Evolutionary conservation across 2,888 invertebrate genomes (phyloP).

Genomic region (Macaria liturata): DNA sequence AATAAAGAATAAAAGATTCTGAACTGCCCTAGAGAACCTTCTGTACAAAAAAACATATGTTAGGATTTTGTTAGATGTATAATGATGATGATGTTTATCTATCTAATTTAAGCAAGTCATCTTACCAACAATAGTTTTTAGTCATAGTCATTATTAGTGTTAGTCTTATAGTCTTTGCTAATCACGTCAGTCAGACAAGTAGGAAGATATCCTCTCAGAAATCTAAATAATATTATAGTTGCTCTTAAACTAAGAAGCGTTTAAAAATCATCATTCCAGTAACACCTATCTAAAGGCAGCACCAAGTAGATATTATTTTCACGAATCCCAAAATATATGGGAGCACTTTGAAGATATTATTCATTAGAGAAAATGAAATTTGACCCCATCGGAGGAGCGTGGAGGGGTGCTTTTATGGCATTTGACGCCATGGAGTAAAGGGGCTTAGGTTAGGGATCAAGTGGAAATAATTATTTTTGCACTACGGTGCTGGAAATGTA

Average conservation of each 20-base stretch:
- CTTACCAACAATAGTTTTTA: too few species aligned
- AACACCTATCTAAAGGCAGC: slow-evolving; percentile 27
- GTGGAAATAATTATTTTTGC: too few species aligned
- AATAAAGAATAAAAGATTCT: too few species aligned
- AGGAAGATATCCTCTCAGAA: background rate
- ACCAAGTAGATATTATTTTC: slow-evolving; percentile 43
- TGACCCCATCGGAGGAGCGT: slow-evolving; percentile 44
- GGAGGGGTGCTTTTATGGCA: slow-evolving; percentile 33
- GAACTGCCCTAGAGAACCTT: too few species aligned
- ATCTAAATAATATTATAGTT: background rate
- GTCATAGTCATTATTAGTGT: too few species aligned
- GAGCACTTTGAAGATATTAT: slow-evolving; percentile 65
- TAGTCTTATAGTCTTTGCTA: too few species aligned
- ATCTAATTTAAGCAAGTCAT: too few species aligned
- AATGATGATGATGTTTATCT: too few species aligned
- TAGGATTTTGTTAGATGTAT: too few species aligned
- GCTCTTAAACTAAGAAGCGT: too few species aligned
- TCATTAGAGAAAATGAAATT: slow-evolving; percentile 71
- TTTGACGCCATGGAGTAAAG: slow-evolving; percentile 24
- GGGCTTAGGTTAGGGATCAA: background rate
- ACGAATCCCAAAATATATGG: slow-evolving; percentile 70
- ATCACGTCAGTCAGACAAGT: background rate
- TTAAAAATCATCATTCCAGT: background rate
- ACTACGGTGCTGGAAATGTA: too few species aligned
- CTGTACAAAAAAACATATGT: too few species aligned